These are phyloP conservation scores for Macaria notata DNA, from an alignment of 2,888 invertebrate species.

Conservation along the genomic window DNA sequence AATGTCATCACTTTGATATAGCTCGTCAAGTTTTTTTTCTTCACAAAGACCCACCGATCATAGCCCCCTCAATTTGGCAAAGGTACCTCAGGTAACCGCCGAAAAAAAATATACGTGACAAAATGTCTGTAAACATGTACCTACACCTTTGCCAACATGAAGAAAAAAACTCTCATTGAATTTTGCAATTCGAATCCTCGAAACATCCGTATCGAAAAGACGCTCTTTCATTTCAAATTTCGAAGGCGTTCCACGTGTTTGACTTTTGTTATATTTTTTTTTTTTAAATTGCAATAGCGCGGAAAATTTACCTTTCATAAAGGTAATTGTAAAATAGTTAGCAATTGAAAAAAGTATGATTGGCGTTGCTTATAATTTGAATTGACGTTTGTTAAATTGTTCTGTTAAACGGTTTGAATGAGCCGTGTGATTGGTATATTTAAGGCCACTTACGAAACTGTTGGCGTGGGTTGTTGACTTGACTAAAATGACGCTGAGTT, in stretches of 20 bases:
- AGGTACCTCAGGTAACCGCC: conserved; percentile 66
- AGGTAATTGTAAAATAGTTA: conserved; percentile 68
- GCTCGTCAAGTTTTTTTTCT: conserved; percentile 56
- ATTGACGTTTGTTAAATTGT: conserved; percentile 52
- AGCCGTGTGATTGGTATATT: conserved; percentile 54
- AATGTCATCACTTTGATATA: conserved; percentile 70
- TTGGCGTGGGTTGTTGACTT: conserved; percentile 21
- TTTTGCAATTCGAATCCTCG: conserved; percentile 57
- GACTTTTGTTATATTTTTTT: conserved; percentile 59
- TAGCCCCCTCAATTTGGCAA: conserved; percentile 68
- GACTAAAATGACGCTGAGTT: not conserved
- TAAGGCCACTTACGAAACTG: conserved; percentile 25
- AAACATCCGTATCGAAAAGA: conserved; percentile 62
- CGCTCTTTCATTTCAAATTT: conserved; percentile 58
- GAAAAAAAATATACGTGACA: conserved; percentile 75
- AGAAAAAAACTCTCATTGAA: conserved; percentile 57
- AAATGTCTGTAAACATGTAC: conserved; percentile 81
- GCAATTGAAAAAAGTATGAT: conserved; percentile 48
- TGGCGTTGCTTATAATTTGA: conserved; percentile 51
- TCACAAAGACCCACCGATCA: conserved; percentile 55
- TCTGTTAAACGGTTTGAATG: conserved; percentile 50
- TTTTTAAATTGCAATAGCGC: conserved; percentile 53
- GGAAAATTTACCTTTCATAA: conserved; percentile 57
- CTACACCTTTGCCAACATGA: conserved; percentile 58
- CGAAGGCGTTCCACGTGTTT: conserved; percentile 71